A percentile compares a stretch with the other conserved stretches of the same genome.
phyloP scores from a whole-genome alignment of 2,888 invertebrate genomes.

The Epinotia ramella region DNA sequence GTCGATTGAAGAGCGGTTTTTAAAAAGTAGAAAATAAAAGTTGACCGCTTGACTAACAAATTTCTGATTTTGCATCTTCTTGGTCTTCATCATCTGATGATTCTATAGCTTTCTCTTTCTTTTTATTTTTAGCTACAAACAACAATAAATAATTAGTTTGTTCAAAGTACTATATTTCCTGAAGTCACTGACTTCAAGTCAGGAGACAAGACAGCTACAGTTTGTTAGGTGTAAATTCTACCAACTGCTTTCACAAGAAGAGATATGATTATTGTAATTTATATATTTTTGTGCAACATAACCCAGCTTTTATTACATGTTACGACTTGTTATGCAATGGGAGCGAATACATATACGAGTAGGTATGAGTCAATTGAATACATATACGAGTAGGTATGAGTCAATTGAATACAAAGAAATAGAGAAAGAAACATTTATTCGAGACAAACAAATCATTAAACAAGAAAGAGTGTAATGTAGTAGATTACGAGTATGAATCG shows the following conservation, averaged over 20 bases:
- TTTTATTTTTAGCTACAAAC: conserved; percentile 71
- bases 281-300: neutral
- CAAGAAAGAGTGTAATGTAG: no score
- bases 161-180: neutral
- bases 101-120: conserved; percentile 75
- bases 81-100: conserved; percentile 82
- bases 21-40: no score
- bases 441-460: no score
- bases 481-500: no score
- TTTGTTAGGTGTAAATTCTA: neutral
- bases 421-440: no score
- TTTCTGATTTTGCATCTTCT: conserved; percentile 68
- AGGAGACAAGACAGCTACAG: neutral
- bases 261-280: neutral
- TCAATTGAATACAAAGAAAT: no score
- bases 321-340: neutral
- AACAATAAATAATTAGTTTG: neutral
- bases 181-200: no score
- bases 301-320: neutral
- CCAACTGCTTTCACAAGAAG: no score
- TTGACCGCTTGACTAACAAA: neutral
- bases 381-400: no score
- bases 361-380: no score
- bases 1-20: conserved; percentile 1
- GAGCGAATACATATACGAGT: no score